Conservation (phyloP, 2,797 vertebrate genomes). For the Tolypeutes matacus region DNA sequence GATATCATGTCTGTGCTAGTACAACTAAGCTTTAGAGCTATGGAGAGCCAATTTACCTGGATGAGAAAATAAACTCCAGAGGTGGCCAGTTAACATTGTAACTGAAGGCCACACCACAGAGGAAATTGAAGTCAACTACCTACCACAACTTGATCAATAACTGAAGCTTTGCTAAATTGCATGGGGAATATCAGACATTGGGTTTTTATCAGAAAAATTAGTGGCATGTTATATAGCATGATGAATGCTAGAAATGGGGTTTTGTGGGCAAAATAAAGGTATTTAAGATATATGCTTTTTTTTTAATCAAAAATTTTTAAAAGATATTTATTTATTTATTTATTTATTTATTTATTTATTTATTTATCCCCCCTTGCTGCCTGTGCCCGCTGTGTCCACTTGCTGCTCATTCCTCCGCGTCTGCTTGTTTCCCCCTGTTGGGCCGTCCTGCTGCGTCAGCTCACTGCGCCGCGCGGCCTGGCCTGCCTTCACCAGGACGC, state of each 20-base stretch:
- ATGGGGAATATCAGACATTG: neutral
- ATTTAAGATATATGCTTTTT: neutral
- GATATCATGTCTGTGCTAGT: too few relatives aligned
- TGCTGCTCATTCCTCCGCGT: too few relatives aligned
- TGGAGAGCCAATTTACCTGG: neutral
- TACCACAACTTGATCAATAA: neutral
- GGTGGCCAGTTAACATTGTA: neutral
- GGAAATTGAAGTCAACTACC: neutral
- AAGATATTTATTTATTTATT: too few relatives aligned
- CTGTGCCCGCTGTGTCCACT: too few relatives aligned
- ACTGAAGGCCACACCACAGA: neutral
- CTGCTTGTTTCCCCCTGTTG: too few relatives aligned
- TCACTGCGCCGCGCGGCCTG: too few relatives aligned
- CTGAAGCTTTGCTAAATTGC: neutral
- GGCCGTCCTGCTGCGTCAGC: too few relatives aligned
- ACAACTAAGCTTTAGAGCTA: neutral
- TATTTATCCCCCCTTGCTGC: too few relatives aligned
- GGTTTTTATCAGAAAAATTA: neutral
- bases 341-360: too few relatives aligned
- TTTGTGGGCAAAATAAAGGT: neutral
- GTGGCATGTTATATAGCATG: neutral
- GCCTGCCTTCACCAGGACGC: too few relatives aligned
- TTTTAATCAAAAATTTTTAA: too few relatives aligned
- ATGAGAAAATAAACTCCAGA: neutral
- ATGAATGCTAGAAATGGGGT: neutral